Conservation (phyloP, 2,888 invertebrate genomes). For the Automeris io region DNA sequence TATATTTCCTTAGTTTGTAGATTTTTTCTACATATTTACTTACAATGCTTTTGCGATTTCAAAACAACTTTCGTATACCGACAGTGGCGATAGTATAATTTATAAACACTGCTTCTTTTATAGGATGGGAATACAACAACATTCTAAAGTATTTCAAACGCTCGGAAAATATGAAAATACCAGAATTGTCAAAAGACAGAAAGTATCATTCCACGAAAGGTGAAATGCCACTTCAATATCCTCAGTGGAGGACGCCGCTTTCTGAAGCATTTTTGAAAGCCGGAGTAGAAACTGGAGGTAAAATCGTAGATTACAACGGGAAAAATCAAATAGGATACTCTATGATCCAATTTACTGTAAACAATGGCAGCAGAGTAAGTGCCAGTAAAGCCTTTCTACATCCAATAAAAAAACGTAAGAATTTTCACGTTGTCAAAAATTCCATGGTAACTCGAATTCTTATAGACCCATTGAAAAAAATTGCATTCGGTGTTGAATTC, state of each 20-base stretch:
- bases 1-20: no score
- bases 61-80: no score
- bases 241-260: constrained; percentile 75
- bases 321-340: constrained; percentile 82
- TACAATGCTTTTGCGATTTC: no score
- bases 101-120: constrained; percentile 13
- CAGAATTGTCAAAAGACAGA: constrained; percentile 59
- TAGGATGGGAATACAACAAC: constrained; percentile 82
- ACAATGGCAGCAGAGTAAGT: constrained; percentile 83
- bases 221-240: constrained; percentile 78
- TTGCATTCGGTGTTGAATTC: constrained; percentile 78
- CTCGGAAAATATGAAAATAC: constrained; percentile 78
- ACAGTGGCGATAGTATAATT: no score
- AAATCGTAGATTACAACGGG: constrained; percentile 79
- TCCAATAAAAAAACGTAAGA: constrained; percentile 74
- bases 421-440: constrained; percentile 79
- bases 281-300: constrained; percentile 79
- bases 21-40: no score
- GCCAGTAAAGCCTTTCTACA: constrained; percentile 84
- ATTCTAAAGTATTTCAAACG: constrained; percentile 83
- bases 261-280: constrained; percentile 79
- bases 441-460: constrained; percentile 78
- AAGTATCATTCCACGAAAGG: constrained; percentile 78
- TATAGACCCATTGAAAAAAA: constrained; percentile 64
- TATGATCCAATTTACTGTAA: constrained; percentile 80